Base-by-base conservation (phyloP, 2,797 vertebrate species). In the Centroberyx gerrardi region DNA sequence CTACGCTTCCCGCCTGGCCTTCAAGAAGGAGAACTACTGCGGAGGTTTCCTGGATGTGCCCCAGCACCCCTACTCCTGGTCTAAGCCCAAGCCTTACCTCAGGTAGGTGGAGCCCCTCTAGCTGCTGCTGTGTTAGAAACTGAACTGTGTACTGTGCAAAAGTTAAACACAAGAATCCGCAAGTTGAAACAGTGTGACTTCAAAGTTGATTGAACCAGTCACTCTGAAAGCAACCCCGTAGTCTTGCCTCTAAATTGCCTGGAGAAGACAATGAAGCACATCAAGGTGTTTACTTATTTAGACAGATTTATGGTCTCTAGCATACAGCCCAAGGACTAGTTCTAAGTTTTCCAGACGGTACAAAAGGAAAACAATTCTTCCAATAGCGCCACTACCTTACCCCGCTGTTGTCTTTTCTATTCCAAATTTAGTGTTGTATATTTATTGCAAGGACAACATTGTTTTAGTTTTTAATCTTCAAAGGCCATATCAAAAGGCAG, bases 21-120 rank as follows among this genome's bases (percentile, higher is more conserved):
- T 98, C 82, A 96, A 98, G 86, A 99, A 99, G 86, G 97, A 97
- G 73, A 94, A 90, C 90, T 98, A 97, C 90, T 97, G 96, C 0
- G 96, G 97, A 75, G 97, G 97, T 75, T 99, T 97, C 87, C 94
- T 99, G 81, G 97, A 97, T 0, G 98, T 99, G 76, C 98, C 98
- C 0, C 98, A 97, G 88, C 95, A 96, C 83, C 95, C 97, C 0
- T 99, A 97, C 90, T 95, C 93, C 40, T 99, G 98, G 98, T 96
- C 96, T 68, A 97, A 97, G 95, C 97, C 97, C 83, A 98, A 98
- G 94, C 93, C 97, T 70, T 98, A 97, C 79, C 87, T 97, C 94
- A 99, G 98, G 98, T 99, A 94, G 88, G 95, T 89, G 46, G 67
- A 66, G 22, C 53, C n/a, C 38, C n/a, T 51, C 53, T 5, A 14